phyloP scores from a whole-genome alignment of 2,888 invertebrate genomes.

The Bedellia somnulentella region DNA sequence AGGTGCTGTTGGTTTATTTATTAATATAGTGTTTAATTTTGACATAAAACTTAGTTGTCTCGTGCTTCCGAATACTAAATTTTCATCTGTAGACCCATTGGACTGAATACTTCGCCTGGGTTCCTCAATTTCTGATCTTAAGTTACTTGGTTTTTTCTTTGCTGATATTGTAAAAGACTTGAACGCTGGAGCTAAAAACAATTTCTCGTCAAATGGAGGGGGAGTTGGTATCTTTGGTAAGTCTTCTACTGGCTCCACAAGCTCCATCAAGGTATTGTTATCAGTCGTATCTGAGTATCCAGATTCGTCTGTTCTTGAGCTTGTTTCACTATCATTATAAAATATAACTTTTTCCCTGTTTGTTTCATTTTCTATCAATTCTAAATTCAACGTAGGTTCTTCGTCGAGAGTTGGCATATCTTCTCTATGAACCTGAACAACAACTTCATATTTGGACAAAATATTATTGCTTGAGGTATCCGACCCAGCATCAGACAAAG shows the following conservation, averaged over 20 bases:
- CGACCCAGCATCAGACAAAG: constrained; percentile 44
- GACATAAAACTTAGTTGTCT: constrained; percentile 40
- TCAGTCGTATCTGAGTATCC: constrained; percentile 50
- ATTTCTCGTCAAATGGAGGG: constrained; percentile 32
- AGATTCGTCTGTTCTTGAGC: constrained; percentile 46
- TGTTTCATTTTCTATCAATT: constrained; percentile 12
- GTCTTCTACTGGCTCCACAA: constrained; percentile 29
- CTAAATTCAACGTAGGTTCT: constrained; percentile 23
- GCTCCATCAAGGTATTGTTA: constrained; percentile 16
- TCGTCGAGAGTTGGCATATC: constrained; percentile 43
- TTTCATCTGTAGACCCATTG: constrained; percentile 24
- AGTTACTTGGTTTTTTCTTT: constrained; percentile 12
- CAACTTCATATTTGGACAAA: constrained; percentile 57
- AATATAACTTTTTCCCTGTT: constrained; percentile 31
- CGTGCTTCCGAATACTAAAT: constrained; percentile 32
- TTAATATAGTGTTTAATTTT: constrained; percentile 39
- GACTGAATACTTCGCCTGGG: constrained; percentile 28
- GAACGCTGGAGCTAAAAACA: constrained; percentile 19
- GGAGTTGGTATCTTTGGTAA: constrained; percentile 34
- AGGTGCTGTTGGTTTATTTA: constrained; percentile 23
- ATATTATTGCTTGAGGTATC: constrained; percentile 44
- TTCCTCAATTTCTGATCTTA: constrained; percentile 16
- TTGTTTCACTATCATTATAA: constrained; percentile 39
- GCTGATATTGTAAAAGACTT: constrained; percentile 23
- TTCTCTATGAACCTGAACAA: constrained; percentile 61